Evolutionary conservation across 2,888 invertebrate genomes (phyloP), one percentile per base, ranked within the genome.

Genomic region (Eupithecia centaureata): DNA sequence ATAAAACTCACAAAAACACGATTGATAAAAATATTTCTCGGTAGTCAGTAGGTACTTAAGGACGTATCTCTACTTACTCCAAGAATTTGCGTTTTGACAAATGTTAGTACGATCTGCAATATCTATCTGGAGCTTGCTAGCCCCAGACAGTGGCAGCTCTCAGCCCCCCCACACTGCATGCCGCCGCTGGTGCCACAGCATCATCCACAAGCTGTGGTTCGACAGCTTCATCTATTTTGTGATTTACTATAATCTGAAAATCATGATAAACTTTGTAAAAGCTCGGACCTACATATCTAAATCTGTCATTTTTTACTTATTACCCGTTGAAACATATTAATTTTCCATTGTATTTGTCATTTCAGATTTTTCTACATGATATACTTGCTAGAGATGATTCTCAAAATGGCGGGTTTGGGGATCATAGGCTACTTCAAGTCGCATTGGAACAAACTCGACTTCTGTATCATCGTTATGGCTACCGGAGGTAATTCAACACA

Each of bases 381-480:
- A 42, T 91, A 89, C 74, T 72, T 93, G 0, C n/a, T 87, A 52
- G 90, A 91, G 76, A 91, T 92, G 92, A 61, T 90, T 0, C 70
- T 91, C 5, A 92, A 93, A 73, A 87, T 92, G 89, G 72, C 86
- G 5, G 92, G 86, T 0, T 76, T 87, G 30, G 87, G 90, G 0
- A 67, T 92, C 5, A 57, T 75, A 3, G 91, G 91, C 0, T 95
- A 94, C 74, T 91, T 94, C 70, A 89, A 84, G 32, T 94, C 94
- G 0, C 88, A 93, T 64, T 95, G 95, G 95, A 94, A 95, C 75
- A 92, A 92, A 72, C 80, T 95, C n/a, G 95, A 95, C 71, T 90
- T 94, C 64, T 81, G 91, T 25, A 94, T 94, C 25, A 87, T 95
- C 1, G 81, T 92, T 0, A 87, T 94, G 81, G 94, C 94, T 12